Percentiles rank a stretch among this genome's conserved stretches.
Conservation (phyloP, 2,797 vertebrate genomes). For the Adrianichthys oophorus region DNA sequence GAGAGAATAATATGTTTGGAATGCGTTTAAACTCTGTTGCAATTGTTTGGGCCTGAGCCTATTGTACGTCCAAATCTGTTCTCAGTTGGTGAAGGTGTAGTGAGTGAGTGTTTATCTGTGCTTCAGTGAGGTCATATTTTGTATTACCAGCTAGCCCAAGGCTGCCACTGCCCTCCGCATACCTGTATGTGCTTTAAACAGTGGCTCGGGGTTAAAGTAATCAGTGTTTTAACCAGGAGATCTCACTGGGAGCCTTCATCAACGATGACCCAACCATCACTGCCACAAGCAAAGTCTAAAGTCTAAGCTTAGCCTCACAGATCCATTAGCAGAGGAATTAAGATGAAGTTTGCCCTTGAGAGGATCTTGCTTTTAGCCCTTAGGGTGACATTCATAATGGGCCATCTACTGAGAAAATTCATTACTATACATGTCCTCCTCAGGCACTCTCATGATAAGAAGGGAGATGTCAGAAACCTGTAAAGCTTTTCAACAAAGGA, state of each 20-base stretch:
- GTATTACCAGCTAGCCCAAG: constrained; percentile 71
- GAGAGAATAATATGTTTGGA: constrained; percentile 64
- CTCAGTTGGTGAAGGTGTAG: constrained; percentile 78
- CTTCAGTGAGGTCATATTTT: constrained; percentile 77
- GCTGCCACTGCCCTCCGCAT: constrained; percentile 73
- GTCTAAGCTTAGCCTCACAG: constrained; percentile 52
- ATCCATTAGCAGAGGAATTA: constrained; percentile 67
- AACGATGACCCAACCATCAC: constrained; percentile 58
- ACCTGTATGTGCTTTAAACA: constrained; percentile 68
- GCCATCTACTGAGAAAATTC: constrained; percentile 53
- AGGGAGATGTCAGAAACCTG: constrained; percentile 45
- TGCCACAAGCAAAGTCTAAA: constrained; percentile 55
- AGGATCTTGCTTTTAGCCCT: constrained; percentile 47
- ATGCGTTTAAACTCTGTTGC: constrained; percentile 82
- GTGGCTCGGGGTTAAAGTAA: constrained; percentile 45
- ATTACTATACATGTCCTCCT: constrained; percentile 58
- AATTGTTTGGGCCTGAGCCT: constrained; percentile 75
- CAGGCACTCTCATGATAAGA: constrained; percentile 41
- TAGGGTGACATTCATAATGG: constrained; percentile 67
- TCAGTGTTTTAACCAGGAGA: constrained; percentile 36
- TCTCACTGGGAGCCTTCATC: constrained; percentile 42
- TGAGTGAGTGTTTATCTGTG: constrained; percentile 80
- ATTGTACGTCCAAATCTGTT: constrained; percentile 68
- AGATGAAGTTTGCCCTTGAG: constrained; percentile 64
- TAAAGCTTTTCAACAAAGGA: constrained; percentile 53